A percentile compares a stretch with the other conserved stretches of the same genome.
Conservation (phyloP, 1,140 invertebrate genomes). For the Triops longicaudatus region DNA sequence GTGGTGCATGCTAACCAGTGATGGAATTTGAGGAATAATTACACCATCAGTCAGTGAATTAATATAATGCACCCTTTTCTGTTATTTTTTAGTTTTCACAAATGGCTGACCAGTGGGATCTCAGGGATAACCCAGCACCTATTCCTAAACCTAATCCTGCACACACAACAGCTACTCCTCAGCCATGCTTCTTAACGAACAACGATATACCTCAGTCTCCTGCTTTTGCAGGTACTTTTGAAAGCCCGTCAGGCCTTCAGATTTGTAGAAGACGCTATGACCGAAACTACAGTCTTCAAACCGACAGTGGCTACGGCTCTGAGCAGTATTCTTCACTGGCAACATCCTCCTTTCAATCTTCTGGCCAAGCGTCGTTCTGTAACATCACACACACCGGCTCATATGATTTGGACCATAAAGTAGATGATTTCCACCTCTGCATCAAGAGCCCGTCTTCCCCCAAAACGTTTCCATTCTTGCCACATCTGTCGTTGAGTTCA, state of each 20-base stretch:
- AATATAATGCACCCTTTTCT: neutral
- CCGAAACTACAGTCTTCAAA: neutral
- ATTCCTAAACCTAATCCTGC: neutral
- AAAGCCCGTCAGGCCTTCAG: neutral
- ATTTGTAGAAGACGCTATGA: neutral
- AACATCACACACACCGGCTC: neutral
- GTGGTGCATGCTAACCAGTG: neutral
- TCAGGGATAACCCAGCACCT: neutral
- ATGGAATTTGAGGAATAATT: neutral
- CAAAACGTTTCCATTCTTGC: neutral
- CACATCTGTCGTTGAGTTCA: neutral
- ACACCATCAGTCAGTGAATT: neutral
- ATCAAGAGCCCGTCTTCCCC: neutral
- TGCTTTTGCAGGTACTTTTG: neutral
- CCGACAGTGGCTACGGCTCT: neutral
- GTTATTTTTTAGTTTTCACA: neutral
- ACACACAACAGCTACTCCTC: neutral
- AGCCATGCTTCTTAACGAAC: constrained; percentile 12
- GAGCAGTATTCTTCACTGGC: neutral
- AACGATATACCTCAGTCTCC: neutral
- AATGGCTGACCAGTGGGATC: constrained; percentile 5
- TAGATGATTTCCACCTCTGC: neutral
- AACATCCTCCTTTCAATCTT: neutral
- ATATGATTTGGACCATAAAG: neutral
- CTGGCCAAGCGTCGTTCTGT: neutral